Percentiles rank a stretch among this genome's conserved stretches.
Evolutionary conservation across 2,797 vertebrate species (phyloP).

Genomic region (Artibeus lituratus): DNA sequence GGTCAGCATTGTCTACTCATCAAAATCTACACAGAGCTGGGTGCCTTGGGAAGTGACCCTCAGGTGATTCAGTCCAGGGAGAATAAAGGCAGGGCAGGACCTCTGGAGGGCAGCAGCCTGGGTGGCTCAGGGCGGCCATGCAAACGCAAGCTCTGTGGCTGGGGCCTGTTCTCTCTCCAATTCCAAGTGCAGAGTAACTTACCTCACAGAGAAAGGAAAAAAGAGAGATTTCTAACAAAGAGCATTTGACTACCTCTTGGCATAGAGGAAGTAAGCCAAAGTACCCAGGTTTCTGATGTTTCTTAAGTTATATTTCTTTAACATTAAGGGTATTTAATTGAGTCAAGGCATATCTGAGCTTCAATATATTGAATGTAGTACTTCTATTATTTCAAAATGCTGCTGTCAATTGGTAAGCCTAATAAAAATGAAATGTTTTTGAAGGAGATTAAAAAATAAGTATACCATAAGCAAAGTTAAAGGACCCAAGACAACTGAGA

Average conservation of each 20-base stretch:
- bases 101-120: neutral
- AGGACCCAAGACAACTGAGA: neutral
- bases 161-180: neutral
- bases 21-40: neutral
- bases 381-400: neutral
- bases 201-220: neutral
- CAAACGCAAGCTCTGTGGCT: neutral
- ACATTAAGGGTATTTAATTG: neutral
- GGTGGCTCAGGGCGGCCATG: neutral
- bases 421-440: constrained; percentile 6
- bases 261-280: neutral
- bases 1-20: neutral
- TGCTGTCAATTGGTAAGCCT: neutral
- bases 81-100: neutral
- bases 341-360: neutral
- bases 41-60: neutral
- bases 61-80: neutral
- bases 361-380: neutral
- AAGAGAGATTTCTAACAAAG: neutral
- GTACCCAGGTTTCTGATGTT: neutral
- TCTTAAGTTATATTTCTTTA: neutral
- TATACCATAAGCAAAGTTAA: neutral
- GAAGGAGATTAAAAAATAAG: neutral
- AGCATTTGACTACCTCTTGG: neutral
- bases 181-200: neutral